phyloP scores from a whole-genome alignment of 30 jellyfish, hydroid and myxozoan genomes.

The Rhopilema esculentum region DNA sequence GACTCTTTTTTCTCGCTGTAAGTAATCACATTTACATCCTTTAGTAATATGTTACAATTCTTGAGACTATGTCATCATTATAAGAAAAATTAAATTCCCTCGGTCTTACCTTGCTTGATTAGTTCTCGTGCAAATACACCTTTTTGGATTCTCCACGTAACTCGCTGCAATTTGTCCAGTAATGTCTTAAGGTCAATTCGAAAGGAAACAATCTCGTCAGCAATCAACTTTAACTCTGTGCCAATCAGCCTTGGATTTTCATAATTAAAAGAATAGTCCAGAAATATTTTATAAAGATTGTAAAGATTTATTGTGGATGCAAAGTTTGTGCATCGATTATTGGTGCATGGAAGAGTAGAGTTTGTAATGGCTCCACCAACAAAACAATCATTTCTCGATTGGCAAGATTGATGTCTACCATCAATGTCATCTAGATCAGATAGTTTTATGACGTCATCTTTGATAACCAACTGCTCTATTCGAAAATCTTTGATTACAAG shows the following conservation, averaged over 20 bases:
- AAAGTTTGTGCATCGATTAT: slow-evolving; percentile 25
- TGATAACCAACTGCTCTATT: slow-evolving; percentile 66
- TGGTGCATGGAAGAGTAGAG: slow-evolving; percentile 59
- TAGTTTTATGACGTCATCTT: slow-evolving; percentile 56
- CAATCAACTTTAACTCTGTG: slow-evolving; percentile 37
- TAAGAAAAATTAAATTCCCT: background rate
- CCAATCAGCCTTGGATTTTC: slow-evolving; percentile 59
- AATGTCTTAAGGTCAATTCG: slow-evolving; percentile 4
- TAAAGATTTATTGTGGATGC: slow-evolving; percentile 42
- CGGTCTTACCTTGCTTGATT: slow-evolving; percentile 22
- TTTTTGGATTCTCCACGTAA: slow-evolving; percentile 32
- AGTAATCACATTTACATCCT: too few species aligned
- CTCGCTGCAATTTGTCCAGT: slow-evolving; percentile 7
- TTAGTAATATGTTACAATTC: too few species aligned
- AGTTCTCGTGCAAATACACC: slow-evolving; percentile 37
- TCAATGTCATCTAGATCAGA: slow-evolving; percentile 79
- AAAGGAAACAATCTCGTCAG: slow-evolving; percentile 20
- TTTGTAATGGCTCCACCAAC: slow-evolving; percentile 46
- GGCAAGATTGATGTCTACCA: slow-evolving; percentile 35
- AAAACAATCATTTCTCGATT: slow-evolving; percentile 31
- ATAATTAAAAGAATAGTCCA: slow-evolving; percentile 53
- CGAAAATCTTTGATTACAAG: slow-evolving; percentile 63
- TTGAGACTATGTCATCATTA: too few species aligned
- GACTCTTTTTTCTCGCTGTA: too few species aligned
- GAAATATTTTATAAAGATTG: slow-evolving; percentile 41